Conservation (phyloP, 2,797 vertebrate genomes). For the Neosilurus mollespiculum region DNA sequence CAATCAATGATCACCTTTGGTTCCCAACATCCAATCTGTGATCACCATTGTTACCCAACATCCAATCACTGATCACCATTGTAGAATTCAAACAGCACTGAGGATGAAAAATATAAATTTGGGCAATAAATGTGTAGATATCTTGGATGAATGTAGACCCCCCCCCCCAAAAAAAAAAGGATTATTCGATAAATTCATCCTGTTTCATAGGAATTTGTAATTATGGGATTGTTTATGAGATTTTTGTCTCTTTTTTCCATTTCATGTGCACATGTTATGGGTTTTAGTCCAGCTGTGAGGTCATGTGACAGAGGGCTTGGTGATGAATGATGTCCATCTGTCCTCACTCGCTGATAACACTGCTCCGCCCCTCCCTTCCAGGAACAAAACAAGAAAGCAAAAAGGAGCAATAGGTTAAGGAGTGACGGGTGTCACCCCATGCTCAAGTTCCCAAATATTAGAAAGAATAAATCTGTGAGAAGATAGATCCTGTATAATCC, state of each 20-base stretch:
- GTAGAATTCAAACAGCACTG: not conserved
- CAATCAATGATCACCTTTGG: not conserved
- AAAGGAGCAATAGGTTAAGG: not conserved
- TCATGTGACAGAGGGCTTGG: constrained; percentile 46
- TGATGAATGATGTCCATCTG: constrained; percentile 54
- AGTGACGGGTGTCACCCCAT: constrained; percentile 28
- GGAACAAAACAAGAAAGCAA: not conserved
- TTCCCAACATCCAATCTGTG: not conserved
- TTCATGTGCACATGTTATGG: constrained; percentile 21
- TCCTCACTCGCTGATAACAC: constrained; percentile 52
- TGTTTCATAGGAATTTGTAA: not conserved
- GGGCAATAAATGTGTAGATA: not conserved
- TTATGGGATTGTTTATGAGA: not conserved
- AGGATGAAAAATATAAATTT: not conserved
- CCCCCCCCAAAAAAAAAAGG: not conserved
- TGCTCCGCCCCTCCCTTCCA: constrained; percentile 5
- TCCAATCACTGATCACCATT: not conserved
- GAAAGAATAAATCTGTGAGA: not conserved
- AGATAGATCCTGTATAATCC: not conserved
- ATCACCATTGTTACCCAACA: not conserved
- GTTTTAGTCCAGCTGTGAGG: constrained; percentile 52
- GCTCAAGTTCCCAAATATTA: not conserved
- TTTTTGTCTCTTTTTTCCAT: not conserved
- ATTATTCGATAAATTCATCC: not conserved
- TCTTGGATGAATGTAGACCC: not conserved